Percentiles rank a stretch among this genome's conserved stretches.
Conservation (phyloP, 2,113 vertebrate species). For the Cololabis saira region DNA sequence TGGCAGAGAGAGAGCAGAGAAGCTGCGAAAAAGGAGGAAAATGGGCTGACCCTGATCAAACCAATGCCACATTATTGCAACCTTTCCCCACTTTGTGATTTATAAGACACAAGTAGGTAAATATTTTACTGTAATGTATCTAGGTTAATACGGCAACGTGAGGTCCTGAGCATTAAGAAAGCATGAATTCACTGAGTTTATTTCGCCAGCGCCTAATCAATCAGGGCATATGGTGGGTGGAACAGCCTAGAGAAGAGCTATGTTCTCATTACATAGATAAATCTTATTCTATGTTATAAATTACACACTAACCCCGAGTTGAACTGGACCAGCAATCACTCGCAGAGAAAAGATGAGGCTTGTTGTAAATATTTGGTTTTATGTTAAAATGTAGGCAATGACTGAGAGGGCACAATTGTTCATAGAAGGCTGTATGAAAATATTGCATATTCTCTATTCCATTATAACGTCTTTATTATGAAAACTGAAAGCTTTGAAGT, state of each 20-base stretch:
- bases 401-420: constrained; percentile 36
- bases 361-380: constrained; percentile 58
- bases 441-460: constrained; percentile 27
- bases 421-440: constrained; percentile 40
- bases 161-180: constrained; percentile 61
- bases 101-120: constrained; percentile 69
- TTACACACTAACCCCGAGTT: constrained; percentile 54
- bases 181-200: constrained; percentile 68
- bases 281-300: constrained; percentile 73
- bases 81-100: constrained; percentile 72
- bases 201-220: constrained; percentile 74
- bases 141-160: constrained; percentile 70
- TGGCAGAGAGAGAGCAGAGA: constrained; percentile 26
- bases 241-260: constrained; percentile 65
- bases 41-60: constrained; percentile 61
- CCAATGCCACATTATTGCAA: constrained; percentile 36
- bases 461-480: constrained; percentile 54
- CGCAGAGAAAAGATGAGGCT: constrained; percentile 39
- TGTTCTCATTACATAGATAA: constrained; percentile 79
- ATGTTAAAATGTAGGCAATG: constrained; percentile 40
- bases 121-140: constrained; percentile 80
- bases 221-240: constrained; percentile 73
- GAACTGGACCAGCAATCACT: constrained; percentile 39
- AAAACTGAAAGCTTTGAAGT: constrained; percentile 55
- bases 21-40: constrained; percentile 29